phyloP scores from a whole-genome alignment of 2,113 vertebrate species.

The Apus apus region DNA sequence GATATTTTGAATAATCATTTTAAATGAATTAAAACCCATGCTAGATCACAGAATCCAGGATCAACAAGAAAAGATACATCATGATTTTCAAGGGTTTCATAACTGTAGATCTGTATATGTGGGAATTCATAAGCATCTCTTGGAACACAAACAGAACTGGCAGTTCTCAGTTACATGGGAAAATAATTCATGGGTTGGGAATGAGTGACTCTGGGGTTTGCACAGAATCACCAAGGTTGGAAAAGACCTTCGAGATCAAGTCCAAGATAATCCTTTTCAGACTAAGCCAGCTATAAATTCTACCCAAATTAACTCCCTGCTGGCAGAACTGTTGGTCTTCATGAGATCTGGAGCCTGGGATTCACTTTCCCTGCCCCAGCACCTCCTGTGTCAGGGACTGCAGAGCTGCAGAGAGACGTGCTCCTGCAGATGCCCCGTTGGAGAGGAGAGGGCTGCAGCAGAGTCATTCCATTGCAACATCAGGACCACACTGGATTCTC shows the following conservation, averaged over 20 bases:
- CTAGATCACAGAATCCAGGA: not conserved
- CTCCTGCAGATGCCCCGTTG: not conserved
- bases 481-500: not conserved
- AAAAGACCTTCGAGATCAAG: no score
- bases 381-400: not conserved
- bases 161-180: not conserved
- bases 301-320: not conserved
- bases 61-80: not conserved
- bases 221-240: no score
- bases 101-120: not conserved
- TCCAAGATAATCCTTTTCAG: not conserved
- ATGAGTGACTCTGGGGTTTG: not conserved
- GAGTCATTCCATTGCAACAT: no score
- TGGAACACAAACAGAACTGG: not conserved
- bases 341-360: not conserved
- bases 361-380: not conserved
- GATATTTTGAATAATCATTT: not conserved
- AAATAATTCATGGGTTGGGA: not conserved
- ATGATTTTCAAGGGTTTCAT: not conserved
- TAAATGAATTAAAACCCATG: not conserved
- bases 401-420: not conserved
- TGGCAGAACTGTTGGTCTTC: not conserved
- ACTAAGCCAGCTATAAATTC: not conserved
- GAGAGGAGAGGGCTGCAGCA: not conserved
- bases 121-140: not conserved